Base-by-base conservation (phyloP, 2,888 invertebrate species). In the Plusia festucae region DNA sequence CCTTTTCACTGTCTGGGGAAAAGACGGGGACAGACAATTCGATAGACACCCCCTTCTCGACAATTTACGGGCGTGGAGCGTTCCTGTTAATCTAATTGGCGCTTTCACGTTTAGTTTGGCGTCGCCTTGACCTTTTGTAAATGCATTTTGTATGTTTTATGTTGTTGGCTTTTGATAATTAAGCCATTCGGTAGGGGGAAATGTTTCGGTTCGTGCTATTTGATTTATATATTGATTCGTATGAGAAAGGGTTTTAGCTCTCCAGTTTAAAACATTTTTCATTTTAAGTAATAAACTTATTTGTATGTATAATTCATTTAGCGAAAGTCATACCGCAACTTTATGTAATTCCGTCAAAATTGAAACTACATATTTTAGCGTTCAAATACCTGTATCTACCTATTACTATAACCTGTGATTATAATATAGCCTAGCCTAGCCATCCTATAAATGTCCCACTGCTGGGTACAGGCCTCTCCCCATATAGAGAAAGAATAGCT, bases 1-100 rank as follows among this genome's bases (percentile, higher is more conserved):
- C 90, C 85, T 89, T 77, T 82, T 90, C 85, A 34, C 77, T 82
- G 84, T 68, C 78, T 81, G 76, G 82, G 64, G 57, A 72, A 65
- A 65, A 75, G 84, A 85, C 65, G 67, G 82, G 82, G 74, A 83
- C 80, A 79, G 82, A 76, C 81, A 85, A 82, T 82, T 82, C 80
- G 84, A 85, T 85, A 81, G 85, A 84, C 83, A 86, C 82, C 86
- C 88, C 88, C 86, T 81, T 82, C 85, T 82, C 81, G 80, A 92
- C 93, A 93, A 93, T 93, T 93, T 92, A 90, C 91, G 85, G 83
- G 81, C 85, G 85, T 77, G 83, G 88, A 84, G 84, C 88, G 88
- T 86, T 87, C 81, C 87, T 85, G 88, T 88, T 93, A 93, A 94
- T 93, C 93, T 93, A 94, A 93, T 94, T 92, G 91, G 86, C 91